phyloP scores from a whole-genome alignment of 2,797 vertebrate species.

The Staurois parvus region DNA sequence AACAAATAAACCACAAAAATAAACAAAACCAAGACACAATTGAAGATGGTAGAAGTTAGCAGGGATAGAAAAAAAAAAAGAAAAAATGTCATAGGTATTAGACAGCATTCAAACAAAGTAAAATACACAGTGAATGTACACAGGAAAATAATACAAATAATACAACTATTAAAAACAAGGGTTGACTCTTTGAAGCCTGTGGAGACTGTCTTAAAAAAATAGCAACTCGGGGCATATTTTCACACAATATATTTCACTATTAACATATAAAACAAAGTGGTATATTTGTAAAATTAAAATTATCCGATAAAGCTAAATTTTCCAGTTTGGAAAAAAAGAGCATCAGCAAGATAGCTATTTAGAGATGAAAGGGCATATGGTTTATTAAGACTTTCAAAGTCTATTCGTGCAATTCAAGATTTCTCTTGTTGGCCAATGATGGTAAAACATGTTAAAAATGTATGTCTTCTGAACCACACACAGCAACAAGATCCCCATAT shows the following conservation, averaged over 20 bases:
- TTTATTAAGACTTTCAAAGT: constrained; percentile 11
- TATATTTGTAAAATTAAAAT: constrained; percentile 33
- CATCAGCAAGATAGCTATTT: constrained; percentile 24
- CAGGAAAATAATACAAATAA: constrained; percentile 15
- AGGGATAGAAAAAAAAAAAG: constrained; percentile 59
- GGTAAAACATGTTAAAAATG: constrained; percentile 6
- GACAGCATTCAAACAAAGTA: constrained; percentile 63
- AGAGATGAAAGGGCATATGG: constrained; percentile 28
- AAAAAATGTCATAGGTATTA: constrained; percentile 71
- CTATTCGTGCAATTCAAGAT: not conserved
- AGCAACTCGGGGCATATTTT: constrained; percentile 14
- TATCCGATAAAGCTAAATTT: constrained; percentile 47
- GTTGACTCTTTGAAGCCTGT: constrained; percentile 2
- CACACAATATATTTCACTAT: constrained; percentile 11
- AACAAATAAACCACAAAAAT: constrained; percentile 76
- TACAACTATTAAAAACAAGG: not conserved
- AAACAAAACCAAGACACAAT: constrained; percentile 54
- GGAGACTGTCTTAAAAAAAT: constrained; percentile 3
- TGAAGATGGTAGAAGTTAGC: constrained; percentile 54
- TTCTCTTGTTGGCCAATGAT: not conserved
- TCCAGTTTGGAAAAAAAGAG: constrained; percentile 42
- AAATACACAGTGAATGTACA: constrained; percentile 28
- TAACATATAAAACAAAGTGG: constrained; percentile 40
- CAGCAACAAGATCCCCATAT: constrained; percentile 64
- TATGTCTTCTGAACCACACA: constrained; percentile 29